Percentiles rank a stretch among this genome's conserved stretches.
phyloP scores from a whole-genome alignment of 2,113 vertebrate genomes.

The Rhinopomastus cyanomelas region DNA sequence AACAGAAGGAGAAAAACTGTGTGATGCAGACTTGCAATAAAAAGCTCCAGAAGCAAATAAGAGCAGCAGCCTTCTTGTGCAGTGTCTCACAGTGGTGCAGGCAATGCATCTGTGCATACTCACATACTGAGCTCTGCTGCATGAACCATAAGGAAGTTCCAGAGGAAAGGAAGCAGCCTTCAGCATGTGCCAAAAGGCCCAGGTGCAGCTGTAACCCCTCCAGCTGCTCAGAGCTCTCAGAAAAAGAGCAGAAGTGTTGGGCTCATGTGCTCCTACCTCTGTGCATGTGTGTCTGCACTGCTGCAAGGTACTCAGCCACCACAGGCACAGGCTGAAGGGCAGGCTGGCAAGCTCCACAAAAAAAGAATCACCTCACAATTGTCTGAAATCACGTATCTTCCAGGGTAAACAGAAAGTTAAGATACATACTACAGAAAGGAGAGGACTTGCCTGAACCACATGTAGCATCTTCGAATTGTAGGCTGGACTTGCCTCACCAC shows the following conservation, averaged over 20 bases:
- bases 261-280: not conserved
- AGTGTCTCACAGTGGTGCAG: not conserved
- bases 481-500: not conserved
- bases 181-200: not conserved
- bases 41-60: not conserved
- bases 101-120: slow-evolving; percentile 9
- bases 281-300: fast-evolving
- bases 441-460: not conserved
- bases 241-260: not conserved
- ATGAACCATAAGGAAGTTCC: not conserved
- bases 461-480: not conserved
- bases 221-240: not conserved
- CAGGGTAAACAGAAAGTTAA: not conserved
- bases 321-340: not conserved
- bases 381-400: not conserved
- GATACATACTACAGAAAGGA: not conserved
- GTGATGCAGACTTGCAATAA: not conserved
- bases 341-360: not conserved
- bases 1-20: slow-evolving; percentile 5
- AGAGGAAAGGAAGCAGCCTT: not conserved
- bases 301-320: not conserved
- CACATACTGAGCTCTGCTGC: fast-evolving
- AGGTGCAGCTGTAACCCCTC: not conserved
- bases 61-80: not conserved
- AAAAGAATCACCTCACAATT: not conserved